Conservation (phyloP, 2,113 vertebrate genomes). For the Sarotherodon lohbergeri region DNA sequence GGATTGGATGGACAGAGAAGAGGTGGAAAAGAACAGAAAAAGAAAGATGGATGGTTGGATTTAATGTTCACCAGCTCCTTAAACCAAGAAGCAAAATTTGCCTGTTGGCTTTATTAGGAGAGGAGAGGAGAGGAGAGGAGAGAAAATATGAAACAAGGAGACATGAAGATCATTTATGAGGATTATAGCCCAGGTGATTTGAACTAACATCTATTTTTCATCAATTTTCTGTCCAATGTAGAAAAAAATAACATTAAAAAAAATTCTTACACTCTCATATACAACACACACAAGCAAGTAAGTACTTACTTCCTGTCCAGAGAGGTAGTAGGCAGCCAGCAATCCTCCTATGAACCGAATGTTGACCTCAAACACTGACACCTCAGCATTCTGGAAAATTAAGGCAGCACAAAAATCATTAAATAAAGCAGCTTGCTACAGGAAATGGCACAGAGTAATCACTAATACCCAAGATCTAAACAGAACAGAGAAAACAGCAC, state of each 20-base stretch:
- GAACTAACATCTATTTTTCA: background rate
- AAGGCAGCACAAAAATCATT: background rate
- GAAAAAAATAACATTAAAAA: background rate
- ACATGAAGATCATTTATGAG: background rate
- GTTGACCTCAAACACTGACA: conserved; percentile 98
- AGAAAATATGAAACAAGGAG: background rate
- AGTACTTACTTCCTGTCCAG: conserved; percentile 88
- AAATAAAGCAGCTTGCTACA: background rate
- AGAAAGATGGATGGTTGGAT: background rate
- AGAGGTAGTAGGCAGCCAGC: conserved; percentile 92
- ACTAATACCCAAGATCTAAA: background rate
- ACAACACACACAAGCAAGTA: background rate
- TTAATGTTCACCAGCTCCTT: background rate
- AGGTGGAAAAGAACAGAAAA: background rate
- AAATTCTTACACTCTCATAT: background rate
- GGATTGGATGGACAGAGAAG: background rate
- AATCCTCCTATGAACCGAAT: conserved; percentile 96
- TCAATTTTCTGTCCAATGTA: background rate
- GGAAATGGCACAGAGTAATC: background rate
- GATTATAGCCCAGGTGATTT: background rate
- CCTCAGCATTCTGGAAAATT: conserved; percentile 86
- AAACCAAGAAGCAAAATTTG: background rate
- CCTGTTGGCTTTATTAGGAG: background rate
- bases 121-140: background rate
- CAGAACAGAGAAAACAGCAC: background rate